Base-by-base conservation (phyloP, 2,888 invertebrate species). In the Pegoplata infirma region DNA sequence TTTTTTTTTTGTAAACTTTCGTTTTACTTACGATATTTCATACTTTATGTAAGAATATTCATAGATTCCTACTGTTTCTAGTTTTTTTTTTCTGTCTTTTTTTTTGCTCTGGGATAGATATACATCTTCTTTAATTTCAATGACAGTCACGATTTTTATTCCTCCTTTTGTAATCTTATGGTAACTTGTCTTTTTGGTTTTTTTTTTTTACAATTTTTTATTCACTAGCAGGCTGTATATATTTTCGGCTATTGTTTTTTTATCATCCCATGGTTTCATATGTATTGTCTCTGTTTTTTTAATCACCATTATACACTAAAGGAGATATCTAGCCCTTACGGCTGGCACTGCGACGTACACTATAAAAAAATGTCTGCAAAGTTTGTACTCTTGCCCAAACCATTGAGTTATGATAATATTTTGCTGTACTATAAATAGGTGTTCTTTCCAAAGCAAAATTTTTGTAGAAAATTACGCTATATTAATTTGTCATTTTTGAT, bases 111-210 rank as follows among this genome's bases (percentile, higher is more conserved):
- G n/a, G 23, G n/a, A 16, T n/a, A 1, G 46, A 69, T 58, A 64
- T 56, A 75, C 68, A 68, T 56, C 75, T 69, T 64, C 63, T 69
- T 76, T 69, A 69, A 76, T 64, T 69, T 76, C 63, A 49, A 40
- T 76, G 76, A 51, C 49, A 69, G 64, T 63, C 63, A 75, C 61
- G 74, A 61, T 63, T 49, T 12, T 12, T 49, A 36, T 61, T 32
- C 5, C 5, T 47, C 5, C 7, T 53, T 32, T 44, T 46, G 17
- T 51, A 66, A 21, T 56, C 40, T 40, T 64, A 25, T 14, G 25
- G 32, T 46, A 49, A 49, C 56, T 19, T 44, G 47, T 59, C 23
- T 66, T n/a, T n/a, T 53, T 21, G 4, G 5, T 25, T 23, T 46
- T 55, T 23, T 32, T 64, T 47, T 72, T 19, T 14, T 25, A 1